Base-by-base conservation (phyloP, 2,797 vertebrate species). In the Betta splendens region DNA sequence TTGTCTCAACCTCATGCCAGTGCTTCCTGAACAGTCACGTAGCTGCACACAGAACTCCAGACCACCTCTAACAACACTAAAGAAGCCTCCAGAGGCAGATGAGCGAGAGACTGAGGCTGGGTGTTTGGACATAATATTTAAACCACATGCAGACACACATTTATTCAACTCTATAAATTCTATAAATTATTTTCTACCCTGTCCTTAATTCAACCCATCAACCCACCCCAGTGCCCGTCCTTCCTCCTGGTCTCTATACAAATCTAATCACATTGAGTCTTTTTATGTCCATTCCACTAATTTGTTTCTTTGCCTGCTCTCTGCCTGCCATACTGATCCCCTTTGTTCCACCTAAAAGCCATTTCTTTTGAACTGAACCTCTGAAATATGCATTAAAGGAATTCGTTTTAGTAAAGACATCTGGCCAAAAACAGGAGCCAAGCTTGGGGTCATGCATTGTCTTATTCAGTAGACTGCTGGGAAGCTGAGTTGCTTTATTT, bases 91-190 rank as follows among this genome's bases (percentile, higher is more conserved):
- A 17, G 36, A 22, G 36, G 57, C 28, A 44, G 33, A 42, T 21
- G 13, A 50, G 17, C 18, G 20, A 36, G 33, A 50, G 33, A 36
- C 23, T 50, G 16, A 47, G 33, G 2, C 11, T 39, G 20, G 40
- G 47, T 65, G 44, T 50, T 62, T 39, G 64, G n/a, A 58, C 36
- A 28, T 32, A 53, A 25, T 22, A 33, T 50, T 49, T 57, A 62
- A 42, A 43, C 35, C 29, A 42, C 20, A 38, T 11, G 12, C 17
- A 50, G 42, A 72, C 39, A 38, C 23, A 71, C 22, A 42, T 37
- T 43, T 44, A 39, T 32, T 73, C 49, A 66, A 36, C 49, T 47
- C n/a, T 39, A 32, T 65, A 40, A 59, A 45, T 22, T 47, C n/a
- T 39, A 32, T 65, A 40, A 59, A 45, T 22, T 47, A 12, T 37